phyloP scores from a whole-genome alignment of 1,140 invertebrate species.

The Atopsyche davidsoni region DNA sequence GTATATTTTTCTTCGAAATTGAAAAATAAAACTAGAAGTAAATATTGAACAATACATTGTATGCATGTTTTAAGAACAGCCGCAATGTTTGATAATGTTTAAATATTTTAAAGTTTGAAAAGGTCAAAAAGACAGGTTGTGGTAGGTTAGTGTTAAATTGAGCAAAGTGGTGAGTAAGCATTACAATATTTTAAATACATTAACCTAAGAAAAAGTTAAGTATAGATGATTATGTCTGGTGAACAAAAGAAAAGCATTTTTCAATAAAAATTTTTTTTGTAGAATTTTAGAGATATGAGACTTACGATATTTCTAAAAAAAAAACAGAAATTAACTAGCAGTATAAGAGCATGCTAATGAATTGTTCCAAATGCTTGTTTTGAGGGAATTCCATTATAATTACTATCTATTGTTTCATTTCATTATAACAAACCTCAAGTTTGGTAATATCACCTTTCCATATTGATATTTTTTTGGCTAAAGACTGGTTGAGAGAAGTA shows the following conservation, averaged over 20 bases:
- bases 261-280: not conserved
- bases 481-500: conserved; percentile 37
- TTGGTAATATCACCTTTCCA: conserved; percentile 81
- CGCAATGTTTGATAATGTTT: no score
- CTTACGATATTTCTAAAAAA: conserved; percentile 4
- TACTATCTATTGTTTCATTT: not conserved
- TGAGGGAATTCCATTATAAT: conserved; percentile 12
- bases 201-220: no score
- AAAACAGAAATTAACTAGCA: conserved; percentile 10
- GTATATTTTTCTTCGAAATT: no score
- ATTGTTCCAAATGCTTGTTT: conserved; percentile 10
- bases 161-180: no score
- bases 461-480: conserved; percentile 60
- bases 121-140: no score
- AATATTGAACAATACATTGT: no score
- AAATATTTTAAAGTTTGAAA: no score
- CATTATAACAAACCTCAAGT: conserved; percentile 53
- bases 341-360: conserved; percentile 7
- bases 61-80: no score
- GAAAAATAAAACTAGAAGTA: no score
- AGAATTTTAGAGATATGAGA: conserved; percentile 2
- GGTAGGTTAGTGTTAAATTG: no score
- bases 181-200: no score
- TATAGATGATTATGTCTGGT: no score
- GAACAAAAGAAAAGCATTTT: conserved; percentile 9